A percentile compares a stretch with the other conserved stretches of the same genome.
Evolutionary conservation across 2,797 vertebrate species (phyloP).

Genomic region (Tapirus indicus): DNA sequence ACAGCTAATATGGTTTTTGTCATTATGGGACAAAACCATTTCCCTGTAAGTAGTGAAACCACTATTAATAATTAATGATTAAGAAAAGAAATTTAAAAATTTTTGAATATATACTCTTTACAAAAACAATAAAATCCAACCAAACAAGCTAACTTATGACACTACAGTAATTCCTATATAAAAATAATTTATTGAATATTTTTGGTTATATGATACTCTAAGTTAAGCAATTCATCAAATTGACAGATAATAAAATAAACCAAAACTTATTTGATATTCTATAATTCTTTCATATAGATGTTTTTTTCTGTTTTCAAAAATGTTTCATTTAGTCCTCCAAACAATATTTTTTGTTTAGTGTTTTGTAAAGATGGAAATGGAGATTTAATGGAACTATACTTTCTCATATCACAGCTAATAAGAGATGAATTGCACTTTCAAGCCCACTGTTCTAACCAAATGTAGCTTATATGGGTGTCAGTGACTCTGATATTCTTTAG

Average conservation of each 20-base stretch:
- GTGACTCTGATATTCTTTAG: not conserved
- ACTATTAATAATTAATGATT: not conserved
- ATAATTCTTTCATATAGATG: too few species aligned
- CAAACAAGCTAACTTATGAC: too few species aligned
- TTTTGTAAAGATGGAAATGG: conserved; percentile 20
- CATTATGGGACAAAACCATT: not conserved
- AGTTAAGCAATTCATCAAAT: too few species aligned
- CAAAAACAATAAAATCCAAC: too few species aligned
- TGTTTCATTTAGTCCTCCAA: not conserved
- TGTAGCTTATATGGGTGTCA: not conserved
- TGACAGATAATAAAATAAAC: too few species aligned
- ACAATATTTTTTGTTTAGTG: not conserved
- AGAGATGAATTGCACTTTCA: not conserved
- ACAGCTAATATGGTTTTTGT: not conserved
- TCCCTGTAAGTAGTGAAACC: not conserved
- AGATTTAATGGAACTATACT: not conserved
- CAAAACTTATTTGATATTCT: too few species aligned
- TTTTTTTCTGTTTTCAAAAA: too few species aligned
- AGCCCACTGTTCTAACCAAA: not conserved
- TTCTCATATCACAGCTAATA: not conserved
- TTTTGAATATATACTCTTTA: too few species aligned
- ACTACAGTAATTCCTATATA: too few species aligned
- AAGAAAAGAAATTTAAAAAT: not conserved
- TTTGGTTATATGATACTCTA: too few species aligned
- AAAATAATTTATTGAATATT: too few species aligned